Evolutionary conservation across 2,113 vertebrate species (phyloP).

Genomic region (Indri indri): DNA sequence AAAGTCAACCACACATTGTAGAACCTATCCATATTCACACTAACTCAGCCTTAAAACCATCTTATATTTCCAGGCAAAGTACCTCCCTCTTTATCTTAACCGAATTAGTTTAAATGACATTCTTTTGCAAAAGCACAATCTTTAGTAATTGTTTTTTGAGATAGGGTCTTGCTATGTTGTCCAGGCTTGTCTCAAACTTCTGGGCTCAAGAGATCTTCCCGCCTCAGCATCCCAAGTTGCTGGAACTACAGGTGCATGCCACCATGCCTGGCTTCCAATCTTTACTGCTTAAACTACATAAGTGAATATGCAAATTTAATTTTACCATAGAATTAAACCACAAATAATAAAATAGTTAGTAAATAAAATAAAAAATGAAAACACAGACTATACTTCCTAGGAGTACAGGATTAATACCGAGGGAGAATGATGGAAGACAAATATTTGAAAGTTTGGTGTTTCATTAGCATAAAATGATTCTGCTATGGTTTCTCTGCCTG

Average conservation of each 20-base stretch:
- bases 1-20: background rate
- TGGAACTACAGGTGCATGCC: too few relatives aligned
- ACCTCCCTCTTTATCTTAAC: background rate
- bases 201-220: too few relatives aligned
- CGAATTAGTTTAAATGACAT: background rate
- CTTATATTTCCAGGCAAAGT: background rate
- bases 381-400: background rate
- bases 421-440: background rate
- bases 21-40: background rate
- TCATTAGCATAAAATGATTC: background rate
- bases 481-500: background rate
- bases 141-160: background rate
- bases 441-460: background rate
- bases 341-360: background rate
- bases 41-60: background rate
- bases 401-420: background rate
- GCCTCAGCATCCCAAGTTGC: too few relatives aligned
- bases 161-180: too few relatives aligned
- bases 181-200: too few relatives aligned
- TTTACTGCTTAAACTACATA: background rate
- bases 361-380: slow-evolving; percentile 15
- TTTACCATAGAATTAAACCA: background rate
- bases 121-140: background rate
- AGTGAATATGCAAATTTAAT: background rate
- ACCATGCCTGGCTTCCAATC: too few relatives aligned